Conservation (phyloP, 2,888 invertebrate species). For the Tubulanus polymorphus region DNA sequence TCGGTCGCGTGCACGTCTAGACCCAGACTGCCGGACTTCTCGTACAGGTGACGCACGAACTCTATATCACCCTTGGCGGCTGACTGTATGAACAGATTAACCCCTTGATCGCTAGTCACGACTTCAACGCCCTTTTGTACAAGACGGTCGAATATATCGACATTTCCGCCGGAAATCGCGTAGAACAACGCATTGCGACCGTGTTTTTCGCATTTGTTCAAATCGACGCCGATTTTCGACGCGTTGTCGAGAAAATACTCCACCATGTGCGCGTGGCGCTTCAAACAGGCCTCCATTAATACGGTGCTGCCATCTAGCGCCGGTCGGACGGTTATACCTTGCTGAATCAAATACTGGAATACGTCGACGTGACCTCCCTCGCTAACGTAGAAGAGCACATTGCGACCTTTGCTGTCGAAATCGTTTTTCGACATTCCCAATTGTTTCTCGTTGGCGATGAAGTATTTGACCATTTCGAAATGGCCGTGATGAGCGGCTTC, state of each 20-base stretch:
- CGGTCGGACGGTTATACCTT: slow-evolving; percentile 11
- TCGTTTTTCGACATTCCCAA: slow-evolving; percentile 5
- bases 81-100: background rate
- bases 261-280: slow-evolving; percentile 16
- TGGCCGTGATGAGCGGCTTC: slow-evolving; percentile 19
- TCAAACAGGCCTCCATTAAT: slow-evolving; percentile 25
- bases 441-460: slow-evolving; percentile 8
- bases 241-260: slow-evolving; percentile 16
- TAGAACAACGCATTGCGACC: slow-evolving; percentile 21
- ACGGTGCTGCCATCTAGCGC: slow-evolving; percentile 21
- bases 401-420: background rate
- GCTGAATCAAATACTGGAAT: background rate
- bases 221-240: slow-evolving; percentile 5
- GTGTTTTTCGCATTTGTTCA: slow-evolving; percentile 17
- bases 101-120: background rate
- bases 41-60: slow-evolving; percentile 10
- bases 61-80: slow-evolving; percentile 8
- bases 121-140: background rate
- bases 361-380: slow-evolving; percentile 1
- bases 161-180: slow-evolving; percentile 17
- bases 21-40: slow-evolving; percentile 3
- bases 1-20: slow-evolving; percentile 19
- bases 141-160: slow-evolving; percentile 6
- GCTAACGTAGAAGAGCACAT: background rate
- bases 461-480: slow-evolving; percentile 17